Conservation (phyloP, 1,140 invertebrate species). For the Eumeta japonica region DNA sequence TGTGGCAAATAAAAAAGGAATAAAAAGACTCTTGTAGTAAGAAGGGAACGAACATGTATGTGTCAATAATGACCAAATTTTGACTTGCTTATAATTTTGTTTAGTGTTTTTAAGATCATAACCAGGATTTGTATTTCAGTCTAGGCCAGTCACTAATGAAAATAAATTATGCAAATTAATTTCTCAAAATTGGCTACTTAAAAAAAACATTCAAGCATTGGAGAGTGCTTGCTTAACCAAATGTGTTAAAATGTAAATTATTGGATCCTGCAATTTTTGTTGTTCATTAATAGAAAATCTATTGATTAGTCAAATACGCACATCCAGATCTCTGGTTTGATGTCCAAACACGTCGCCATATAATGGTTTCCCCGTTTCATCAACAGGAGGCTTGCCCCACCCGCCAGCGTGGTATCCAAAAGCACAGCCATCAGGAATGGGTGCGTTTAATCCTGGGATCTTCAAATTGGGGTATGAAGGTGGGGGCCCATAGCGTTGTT, state of each 20-base stretch:
- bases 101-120: no score
- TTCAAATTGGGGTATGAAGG: constrained; percentile 99
- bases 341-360: constrained; percentile 99
- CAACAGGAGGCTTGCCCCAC: constrained; percentile 99
- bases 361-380: constrained; percentile 94
- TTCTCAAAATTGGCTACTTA: no score
- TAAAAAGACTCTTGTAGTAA: not conserved
- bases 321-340: constrained; percentile 62
- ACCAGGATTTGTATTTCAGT: no score
- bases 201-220: no score
- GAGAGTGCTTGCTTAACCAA: no score
- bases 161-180: no score
- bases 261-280: no score
- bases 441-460: constrained; percentile 91
- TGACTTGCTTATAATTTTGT: not conserved
- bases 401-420: constrained; percentile 99
- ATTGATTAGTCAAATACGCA: no score
- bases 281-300: no score
- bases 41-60: constrained; percentile 3
- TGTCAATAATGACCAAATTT: not conserved
- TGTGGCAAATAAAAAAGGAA: no score
- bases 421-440: constrained; percentile 93
- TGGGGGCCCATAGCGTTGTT: constrained; percentile 98
- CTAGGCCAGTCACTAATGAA: no score
- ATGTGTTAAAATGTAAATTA: no score